Percentiles rank a stretch among this genome's conserved stretches.
Conservation (phyloP, 2,888 invertebrate genomes). For the Augiades crinisus region DNA sequence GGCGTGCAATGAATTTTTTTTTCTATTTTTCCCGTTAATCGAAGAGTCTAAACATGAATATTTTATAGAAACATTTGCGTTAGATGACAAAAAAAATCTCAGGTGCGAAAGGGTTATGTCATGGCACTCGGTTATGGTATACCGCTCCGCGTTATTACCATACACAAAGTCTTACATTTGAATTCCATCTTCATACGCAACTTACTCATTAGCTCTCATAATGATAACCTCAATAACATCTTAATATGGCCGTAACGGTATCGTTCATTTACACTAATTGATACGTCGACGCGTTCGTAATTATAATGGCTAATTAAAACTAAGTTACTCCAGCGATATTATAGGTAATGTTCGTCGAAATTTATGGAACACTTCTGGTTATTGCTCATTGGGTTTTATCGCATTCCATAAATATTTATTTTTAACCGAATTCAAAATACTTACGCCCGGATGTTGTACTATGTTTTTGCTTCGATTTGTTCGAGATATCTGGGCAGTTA, state of each 20-base stretch:
- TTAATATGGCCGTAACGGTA: constrained; percentile 38
- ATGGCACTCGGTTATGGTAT: too few species aligned
- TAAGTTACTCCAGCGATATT: background rate
- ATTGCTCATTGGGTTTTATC: background rate
- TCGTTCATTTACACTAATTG: constrained; percentile 38
- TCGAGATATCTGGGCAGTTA: too few species aligned
- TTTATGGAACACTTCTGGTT: constrained; percentile 1
- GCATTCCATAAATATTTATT: background rate
- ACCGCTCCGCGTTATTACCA: background rate
- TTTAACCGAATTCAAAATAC: too few species aligned
- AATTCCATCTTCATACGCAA: constrained; percentile 14
- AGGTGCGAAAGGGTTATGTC: too few species aligned
- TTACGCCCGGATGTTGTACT: too few species aligned
- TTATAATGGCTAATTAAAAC: constrained; percentile 6
- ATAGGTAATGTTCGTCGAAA: background rate
- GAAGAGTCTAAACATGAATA: too few species aligned
- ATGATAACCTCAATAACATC: constrained; percentile 43
- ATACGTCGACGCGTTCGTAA: constrained; percentile 17
- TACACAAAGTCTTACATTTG: background rate
- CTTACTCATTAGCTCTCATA: constrained; percentile 33
- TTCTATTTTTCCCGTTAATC: too few species aligned
- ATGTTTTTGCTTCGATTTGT: too few species aligned
- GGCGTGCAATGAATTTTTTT: too few species aligned
- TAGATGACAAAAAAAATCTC: too few species aligned
- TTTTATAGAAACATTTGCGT: too few species aligned